Evolutionary conservation across 2,888 invertebrate species (phyloP).

Genomic region (Heterodera filipjevi): DNA sequence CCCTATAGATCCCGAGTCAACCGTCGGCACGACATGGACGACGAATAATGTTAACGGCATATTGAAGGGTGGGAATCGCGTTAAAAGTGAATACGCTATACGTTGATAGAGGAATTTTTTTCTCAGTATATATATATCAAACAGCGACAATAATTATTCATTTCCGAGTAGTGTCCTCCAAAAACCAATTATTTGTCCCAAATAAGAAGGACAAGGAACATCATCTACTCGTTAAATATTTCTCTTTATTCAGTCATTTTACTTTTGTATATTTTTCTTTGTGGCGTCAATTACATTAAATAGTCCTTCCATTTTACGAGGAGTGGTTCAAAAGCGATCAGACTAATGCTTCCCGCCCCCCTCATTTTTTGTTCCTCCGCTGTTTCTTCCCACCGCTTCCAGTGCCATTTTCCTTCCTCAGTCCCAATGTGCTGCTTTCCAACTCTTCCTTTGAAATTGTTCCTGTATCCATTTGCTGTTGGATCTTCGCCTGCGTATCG

Average conservation of each 20-base stretch:
- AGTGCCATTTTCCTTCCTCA: neutral
- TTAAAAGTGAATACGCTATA: neutral
- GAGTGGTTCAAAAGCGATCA: too few relatives aligned
- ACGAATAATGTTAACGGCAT: constrained; percentile 58
- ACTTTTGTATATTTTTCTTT: neutral
- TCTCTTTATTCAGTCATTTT: neutral
- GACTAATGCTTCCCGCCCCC: too few relatives aligned
- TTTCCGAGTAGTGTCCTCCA: too few relatives aligned
- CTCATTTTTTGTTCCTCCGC: constrained; percentile 17
- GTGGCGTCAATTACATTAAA: neutral
- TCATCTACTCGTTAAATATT: too few relatives aligned
- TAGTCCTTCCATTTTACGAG: too few relatives aligned
- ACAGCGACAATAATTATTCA: too few relatives aligned
- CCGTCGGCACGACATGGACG: constrained; percentile 57
- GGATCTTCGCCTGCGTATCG: constrained; percentile 75
- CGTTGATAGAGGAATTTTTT: neutral
- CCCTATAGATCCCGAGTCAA: constrained; percentile 47
- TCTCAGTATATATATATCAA: too few relatives aligned
- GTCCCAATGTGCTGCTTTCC: neutral
- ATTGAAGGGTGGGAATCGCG: constrained; percentile 41
- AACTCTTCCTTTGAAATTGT: constrained; percentile 17
- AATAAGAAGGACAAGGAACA: too few relatives aligned
- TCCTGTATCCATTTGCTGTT: constrained; percentile 35
- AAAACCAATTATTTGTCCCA: too few relatives aligned
- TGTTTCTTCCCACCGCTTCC: neutral